phyloP scores from a whole-genome alignment of 2,113 vertebrate genomes.

The Lasiurus borealis region DNA sequence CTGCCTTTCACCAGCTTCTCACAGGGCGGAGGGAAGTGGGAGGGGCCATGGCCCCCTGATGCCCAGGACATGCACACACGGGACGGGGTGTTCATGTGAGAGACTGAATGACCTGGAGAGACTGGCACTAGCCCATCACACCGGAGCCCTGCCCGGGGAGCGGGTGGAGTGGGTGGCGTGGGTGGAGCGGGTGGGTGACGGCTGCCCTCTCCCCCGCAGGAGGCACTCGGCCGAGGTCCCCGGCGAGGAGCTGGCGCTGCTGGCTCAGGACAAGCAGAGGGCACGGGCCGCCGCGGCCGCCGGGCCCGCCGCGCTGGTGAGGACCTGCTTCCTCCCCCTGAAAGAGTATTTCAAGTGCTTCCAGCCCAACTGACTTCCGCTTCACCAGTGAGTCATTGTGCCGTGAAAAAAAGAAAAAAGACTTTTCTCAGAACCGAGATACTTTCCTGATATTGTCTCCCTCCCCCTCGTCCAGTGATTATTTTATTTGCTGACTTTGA shows the following conservation, averaged over 20 bases:
- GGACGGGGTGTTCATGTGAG: too few relatives aligned
- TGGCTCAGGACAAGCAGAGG: not conserved
- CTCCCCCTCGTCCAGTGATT: not conserved
- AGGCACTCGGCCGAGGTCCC: constrained; percentile 25
- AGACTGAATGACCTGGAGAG: rapidly evolving
- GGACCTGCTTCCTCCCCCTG: constrained; percentile 78
- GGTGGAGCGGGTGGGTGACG: rapidly evolving
- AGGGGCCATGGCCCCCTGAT: too few relatives aligned
- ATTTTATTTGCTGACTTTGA: not conserved
- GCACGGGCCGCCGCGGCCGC: not conserved
- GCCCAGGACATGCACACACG: rapidly evolving
- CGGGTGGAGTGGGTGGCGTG: too few relatives aligned
- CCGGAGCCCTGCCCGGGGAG: not conserved
- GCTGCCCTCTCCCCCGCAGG: constrained; percentile 30
- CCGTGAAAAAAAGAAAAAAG: not conserved
- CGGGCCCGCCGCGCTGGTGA: constrained; percentile 19
- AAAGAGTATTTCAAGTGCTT: constrained; percentile 83
- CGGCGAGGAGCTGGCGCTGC: not conserved
- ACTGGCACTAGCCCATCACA: rapidly evolving
- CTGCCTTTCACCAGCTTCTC: not conserved
- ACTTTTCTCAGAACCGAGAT: constrained; percentile 32
- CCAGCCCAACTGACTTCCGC: constrained; percentile 65
- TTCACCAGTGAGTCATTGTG: constrained; percentile 20
- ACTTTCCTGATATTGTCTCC: not conserved
- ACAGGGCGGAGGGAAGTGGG: rapidly evolving